Base-by-base conservation (phyloP, 2,797 vertebrate genomes). In the Prunella strophiata region DNA sequence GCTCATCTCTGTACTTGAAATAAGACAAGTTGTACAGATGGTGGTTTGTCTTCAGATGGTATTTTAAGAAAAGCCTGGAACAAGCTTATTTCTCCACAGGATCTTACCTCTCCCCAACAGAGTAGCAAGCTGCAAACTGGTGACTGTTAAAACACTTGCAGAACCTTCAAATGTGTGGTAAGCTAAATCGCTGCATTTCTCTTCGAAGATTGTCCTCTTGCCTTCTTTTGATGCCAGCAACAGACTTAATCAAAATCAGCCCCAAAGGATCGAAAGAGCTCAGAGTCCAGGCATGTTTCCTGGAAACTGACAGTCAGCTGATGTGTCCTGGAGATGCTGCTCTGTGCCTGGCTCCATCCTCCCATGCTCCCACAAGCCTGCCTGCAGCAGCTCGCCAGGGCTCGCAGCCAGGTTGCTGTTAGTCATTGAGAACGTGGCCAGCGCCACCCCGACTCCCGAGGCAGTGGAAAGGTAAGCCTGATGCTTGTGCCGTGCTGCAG, bases 41-140 rank as follows among this genome's bases (percentile, higher is more conserved):
- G 94, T 79, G 74, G 89, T 95, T 94, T 95, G 88, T 87, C 71
- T 95, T 93, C 94, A 93, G 91, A 47, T 88, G 92, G 59, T 96
- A 96, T 96, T 96, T 96, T 94, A 96, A 96, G 93, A 96, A 96
- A 96, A 95, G 91, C 91, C 88, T 96, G 91, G 92, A 95, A 94
- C 91, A 94, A 93, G 85, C 66, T 85, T 75, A 70, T 66, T 94
- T 96, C 91, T 94, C 87, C 70, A 73, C 94, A 92, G 89, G 80
- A 84, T 91, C 71, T 96, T 94, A 93, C 95, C 94, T 94, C 95
- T 95, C 88, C 88, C 85, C 67, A 86, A 25, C 88, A 86, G 55
- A 90, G 68, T 12, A 76, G 89, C 92, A 95, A 93, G 76, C 85
- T 91, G 91, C 92, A 93, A 95, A 93, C 87, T 71, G 66, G 4